These are phyloP conservation scores for Labroides dimidiatus DNA, from an alignment of 2,797 vertebrate species.

Conservation along the genomic window DNA sequence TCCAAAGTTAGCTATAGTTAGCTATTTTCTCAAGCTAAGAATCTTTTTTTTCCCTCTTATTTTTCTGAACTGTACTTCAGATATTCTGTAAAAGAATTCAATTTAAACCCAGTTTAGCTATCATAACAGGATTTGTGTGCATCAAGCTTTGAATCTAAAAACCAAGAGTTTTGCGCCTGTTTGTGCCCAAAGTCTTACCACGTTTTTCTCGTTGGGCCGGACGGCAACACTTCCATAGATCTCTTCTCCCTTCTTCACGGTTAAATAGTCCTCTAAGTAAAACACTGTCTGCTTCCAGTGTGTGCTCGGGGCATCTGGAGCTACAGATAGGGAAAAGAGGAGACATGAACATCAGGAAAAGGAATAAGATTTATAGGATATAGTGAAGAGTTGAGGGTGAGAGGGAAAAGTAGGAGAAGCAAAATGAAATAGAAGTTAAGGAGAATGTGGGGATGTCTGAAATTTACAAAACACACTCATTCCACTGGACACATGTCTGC, in stretches of 20 bases:
- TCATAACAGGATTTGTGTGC: too few relatives aligned
- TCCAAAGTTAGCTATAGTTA: too few relatives aligned
- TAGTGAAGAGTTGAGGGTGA: background rate
- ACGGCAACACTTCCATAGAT: constrained; percentile 94
- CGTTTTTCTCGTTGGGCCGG: constrained; percentile 96
- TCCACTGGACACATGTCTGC: constrained; percentile 6
- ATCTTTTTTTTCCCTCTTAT: too few relatives aligned
- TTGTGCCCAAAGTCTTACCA: constrained; percentile 83
- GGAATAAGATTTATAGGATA: background rate
- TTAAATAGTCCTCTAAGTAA: constrained; percentile 97
- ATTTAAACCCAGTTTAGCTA: too few relatives aligned
- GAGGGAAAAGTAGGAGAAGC: background rate
- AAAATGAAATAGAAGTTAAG: background rate
- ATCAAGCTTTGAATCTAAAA: too few relatives aligned
- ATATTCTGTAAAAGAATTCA: too few relatives aligned
- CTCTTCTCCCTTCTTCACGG: constrained; percentile 96
- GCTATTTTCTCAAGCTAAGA: too few relatives aligned
- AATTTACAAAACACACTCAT: constrained; percentile 3
- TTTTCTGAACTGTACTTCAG: too few relatives aligned
- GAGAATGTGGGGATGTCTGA: background rate
- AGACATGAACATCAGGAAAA: background rate
- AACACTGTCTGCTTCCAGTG: constrained; percentile 99
- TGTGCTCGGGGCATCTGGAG: constrained; percentile 95
- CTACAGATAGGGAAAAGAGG: constrained; percentile 68
- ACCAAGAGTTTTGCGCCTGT: too few relatives aligned